Evolutionary conservation across 2,797 vertebrate genomes (phyloP).

Genomic region (Pangasius macronema): DNA sequence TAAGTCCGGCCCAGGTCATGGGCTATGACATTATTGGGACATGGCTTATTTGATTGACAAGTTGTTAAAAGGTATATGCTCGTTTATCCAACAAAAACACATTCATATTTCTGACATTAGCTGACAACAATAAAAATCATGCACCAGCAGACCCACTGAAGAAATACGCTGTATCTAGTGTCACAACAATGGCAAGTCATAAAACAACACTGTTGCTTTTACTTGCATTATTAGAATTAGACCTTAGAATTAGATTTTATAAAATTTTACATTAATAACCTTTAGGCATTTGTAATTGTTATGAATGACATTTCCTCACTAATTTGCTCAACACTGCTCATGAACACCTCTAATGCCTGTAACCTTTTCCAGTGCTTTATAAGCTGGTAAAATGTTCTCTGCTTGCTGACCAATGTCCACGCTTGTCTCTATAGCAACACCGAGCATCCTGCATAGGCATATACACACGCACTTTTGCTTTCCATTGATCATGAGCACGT

Average conservation of each 20-base stretch:
- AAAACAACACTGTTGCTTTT: background rate
- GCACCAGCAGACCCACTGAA: background rate
- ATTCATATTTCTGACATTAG: background rate
- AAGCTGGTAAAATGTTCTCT: conserved; percentile 67
- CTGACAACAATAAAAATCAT: background rate
- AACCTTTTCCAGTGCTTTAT: conserved; percentile 43
- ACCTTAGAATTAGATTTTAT: background rate
- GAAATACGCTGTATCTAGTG: background rate
- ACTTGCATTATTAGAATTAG: background rate
- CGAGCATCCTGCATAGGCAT: conserved; percentile 50
- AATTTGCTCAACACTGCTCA: conserved; percentile 1
- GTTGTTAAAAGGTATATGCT: background rate
- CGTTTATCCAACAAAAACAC: background rate
- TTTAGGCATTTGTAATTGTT: background rate
- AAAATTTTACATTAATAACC: background rate
- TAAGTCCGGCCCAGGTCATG: background rate
- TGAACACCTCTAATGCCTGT: conserved; percentile 38
- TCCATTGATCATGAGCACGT: conserved; percentile 43
- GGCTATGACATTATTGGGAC: background rate
- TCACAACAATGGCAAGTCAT: background rate
- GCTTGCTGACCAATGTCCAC: conserved; percentile 70
- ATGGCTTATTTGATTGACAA: background rate
- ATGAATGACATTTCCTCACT: conserved; percentile 8
- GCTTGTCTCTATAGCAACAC: conserved; percentile 78
- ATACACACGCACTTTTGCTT: conserved; percentile 27